phyloP scores from a whole-genome alignment of 2,113 vertebrate species.

The Riparia riparia region DNA sequence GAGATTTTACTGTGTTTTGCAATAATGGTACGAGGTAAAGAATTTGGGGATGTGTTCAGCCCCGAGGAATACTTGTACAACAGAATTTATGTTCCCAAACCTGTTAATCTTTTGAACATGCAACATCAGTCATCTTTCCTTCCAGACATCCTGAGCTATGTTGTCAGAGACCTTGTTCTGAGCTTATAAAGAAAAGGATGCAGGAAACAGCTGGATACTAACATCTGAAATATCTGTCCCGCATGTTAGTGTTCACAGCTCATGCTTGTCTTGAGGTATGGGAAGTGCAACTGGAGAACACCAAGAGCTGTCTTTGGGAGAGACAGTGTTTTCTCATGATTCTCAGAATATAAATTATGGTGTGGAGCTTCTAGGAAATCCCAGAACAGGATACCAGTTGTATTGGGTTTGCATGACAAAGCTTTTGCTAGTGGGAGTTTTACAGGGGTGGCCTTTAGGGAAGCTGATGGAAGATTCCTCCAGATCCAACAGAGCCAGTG shows the following conservation, averaged over 20 bases:
- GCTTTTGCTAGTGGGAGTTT: not conserved
- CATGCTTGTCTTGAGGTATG: fast-evolving
- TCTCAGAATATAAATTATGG: not conserved
- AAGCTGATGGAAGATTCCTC: not conserved
- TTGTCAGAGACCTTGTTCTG: not conserved
- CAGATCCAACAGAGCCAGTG: not conserved
- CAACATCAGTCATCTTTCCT: not conserved
- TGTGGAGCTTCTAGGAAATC: not conserved
- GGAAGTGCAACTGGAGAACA: not conserved
- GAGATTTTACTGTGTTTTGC: not conserved
- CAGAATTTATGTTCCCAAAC: not conserved
- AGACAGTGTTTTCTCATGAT: fast-evolving
- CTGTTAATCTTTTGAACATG: not conserved
- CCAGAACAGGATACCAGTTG: not conserved
- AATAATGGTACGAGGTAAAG: not conserved
- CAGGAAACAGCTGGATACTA: not conserved
- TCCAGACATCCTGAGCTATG: not conserved
- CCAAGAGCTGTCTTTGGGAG: not conserved
- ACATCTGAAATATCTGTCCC: not conserved
- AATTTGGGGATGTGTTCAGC: not conserved
- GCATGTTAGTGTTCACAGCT: not conserved
- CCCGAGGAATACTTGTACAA: not conserved
- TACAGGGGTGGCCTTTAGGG: not conserved
- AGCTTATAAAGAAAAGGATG: not conserved
- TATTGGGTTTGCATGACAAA: not conserved